phyloP scores from a whole-genome alignment of 2,797 vertebrate species.

The Loriculus beryllinus region DNA sequence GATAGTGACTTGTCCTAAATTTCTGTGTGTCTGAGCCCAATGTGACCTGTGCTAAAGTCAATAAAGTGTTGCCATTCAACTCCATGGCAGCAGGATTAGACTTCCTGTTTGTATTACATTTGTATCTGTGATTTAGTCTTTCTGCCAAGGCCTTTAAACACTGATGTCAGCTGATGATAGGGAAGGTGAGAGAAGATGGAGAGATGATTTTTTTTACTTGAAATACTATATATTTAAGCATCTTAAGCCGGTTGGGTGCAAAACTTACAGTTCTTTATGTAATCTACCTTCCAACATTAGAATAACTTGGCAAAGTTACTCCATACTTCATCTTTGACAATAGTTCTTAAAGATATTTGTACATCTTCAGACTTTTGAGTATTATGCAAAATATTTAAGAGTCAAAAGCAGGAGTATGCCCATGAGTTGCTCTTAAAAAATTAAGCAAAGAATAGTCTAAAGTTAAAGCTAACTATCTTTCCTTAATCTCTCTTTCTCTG shows the following conservation, averaged over 20 bases:
- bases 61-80: background rate
- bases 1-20: background rate
- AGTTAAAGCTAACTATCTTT: background rate
- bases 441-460: background rate
- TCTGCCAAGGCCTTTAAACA: slow-evolving; percentile 8
- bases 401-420: background rate
- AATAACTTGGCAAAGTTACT: background rate
- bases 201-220: background rate
- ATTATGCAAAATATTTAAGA: background rate
- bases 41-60: background rate
- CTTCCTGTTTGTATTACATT: slow-evolving; percentile 29
- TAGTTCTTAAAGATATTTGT: background rate
- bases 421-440: background rate
- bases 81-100: slow-evolving; percentile 9
- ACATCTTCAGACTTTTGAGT: background rate
- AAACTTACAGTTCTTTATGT: background rate
- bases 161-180: background rate
- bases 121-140: slow-evolving; percentile 7
- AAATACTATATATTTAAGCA: background rate
- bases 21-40: background rate
- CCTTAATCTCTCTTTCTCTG: background rate
- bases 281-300: background rate
- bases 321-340: background rate
- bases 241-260: background rate
- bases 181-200: background rate